Evolutionary conservation across 53 echinoderm and acorn worm genomes (phyloP), one percentile per base, ranked within the genome.

Genomic region (Temnopleurus reevesii): DNA sequence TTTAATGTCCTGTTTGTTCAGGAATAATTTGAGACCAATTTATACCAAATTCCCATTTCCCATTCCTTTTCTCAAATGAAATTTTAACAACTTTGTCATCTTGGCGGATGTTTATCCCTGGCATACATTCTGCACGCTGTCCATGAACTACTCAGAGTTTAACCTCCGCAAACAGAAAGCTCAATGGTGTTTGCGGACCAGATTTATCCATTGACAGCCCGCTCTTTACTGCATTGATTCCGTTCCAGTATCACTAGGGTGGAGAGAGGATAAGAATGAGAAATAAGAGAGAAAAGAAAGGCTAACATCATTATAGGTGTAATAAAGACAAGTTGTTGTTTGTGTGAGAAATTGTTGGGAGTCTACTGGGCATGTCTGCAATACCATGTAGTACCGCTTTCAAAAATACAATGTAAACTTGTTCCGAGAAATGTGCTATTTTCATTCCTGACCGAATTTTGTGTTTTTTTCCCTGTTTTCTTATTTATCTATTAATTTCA

Each of bases 131-230:
- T 10, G 13, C 19, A 34, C 65, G 1, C 71, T 71, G 43, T 10
- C 71, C 71, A 21, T 71, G 71, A 71, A 71, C 71, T 71, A 71
- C 43, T 5, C 3, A 71, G 8, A 41, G 71, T 71, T 71, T 71
- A 71, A 71, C 71, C 41, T 8, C 19, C 8, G 43, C 71, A 71
- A 71, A 71, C 71, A 71, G 71, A 41, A 23, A 71, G 71, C 71
- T 41, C 21, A n/a, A 71, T 21, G 6, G n/a, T 71, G 71, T 71
- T 71, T 71, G 21, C 71, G 36, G 19, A 71, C 7, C 41, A 71
- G 71, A n/a, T 71, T 71, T 71, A 41, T 5, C 36, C 71, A 41
- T n/a, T 71, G 71, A 71, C 71, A 71, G 31, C 41, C 71, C n/a
- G n/a, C n/a, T 71, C 71, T 71, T 71, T 71, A 41, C 71, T 41